Evolutionary conservation across 2,113 vertebrate genomes (phyloP), one percentile per base, ranked within the genome.

Genomic region (Nettapus auritus): DNA sequence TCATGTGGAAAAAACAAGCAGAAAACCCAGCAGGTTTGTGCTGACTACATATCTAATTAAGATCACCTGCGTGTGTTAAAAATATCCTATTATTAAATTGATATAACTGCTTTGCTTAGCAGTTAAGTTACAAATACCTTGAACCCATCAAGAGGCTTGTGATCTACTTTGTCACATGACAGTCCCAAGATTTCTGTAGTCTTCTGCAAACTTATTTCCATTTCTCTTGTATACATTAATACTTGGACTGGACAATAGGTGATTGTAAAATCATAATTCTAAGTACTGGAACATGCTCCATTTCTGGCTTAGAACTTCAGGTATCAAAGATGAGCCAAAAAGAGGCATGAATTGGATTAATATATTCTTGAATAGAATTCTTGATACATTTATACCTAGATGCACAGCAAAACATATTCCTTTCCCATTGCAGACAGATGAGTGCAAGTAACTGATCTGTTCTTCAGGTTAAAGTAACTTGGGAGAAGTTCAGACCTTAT

Each of bases 111-210:
- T 55, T 73, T 92, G 22, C 28, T 88, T 80, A 83, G 46, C 31
- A 83, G 91, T 89, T 71, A 75, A 64, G 66, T 90, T 69, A 53
- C n/a, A 73, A 91, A 69, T 77, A 87, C 62, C 31, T 79, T 68
- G 29, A 91, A 79, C 59, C 85, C 75, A 40, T 71, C 53, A 62
- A 66, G 73, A 78, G 88, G 19, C 64, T 93, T 77, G 77, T 42
- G 22, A 75, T 29, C 16, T 86, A 14, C 16, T 29, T 69, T 85
- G 62, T 48, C 38, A 26, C 7, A 56, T 12, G 67, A 50, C 50
- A 87, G 42, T 19, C 36, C 25, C 64, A 75, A 89, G n/a, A 64
- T 8, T 28, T 73, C 38, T 64, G 8, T 11, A 63, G 20, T 62
- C 40, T 59, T 88, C 48, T 40, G 22, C 29, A 89, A 89, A 55